Evolutionary conservation across 2,113 vertebrate genomes (phyloP), one percentile per base, ranked within the genome.

Genomic region (Vireo altiloquus): DNA sequence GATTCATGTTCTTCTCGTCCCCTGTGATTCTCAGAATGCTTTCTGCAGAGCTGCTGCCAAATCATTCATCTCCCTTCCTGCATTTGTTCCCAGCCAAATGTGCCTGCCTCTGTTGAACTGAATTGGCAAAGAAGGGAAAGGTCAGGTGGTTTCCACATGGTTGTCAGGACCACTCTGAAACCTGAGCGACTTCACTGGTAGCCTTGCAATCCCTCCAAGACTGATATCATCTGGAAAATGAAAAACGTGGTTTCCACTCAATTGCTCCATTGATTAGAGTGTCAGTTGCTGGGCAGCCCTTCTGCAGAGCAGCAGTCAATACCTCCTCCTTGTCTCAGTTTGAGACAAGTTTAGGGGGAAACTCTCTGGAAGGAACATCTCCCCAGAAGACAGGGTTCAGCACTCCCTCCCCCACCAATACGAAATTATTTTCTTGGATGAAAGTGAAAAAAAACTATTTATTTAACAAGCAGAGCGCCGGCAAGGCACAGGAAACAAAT

Each of bases 1-100:
- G 95, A 95, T 79, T 93, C 78, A 87, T 72, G n/a, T 30, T 95
- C 63, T 78, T 72, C 69, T 89, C 12, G 7, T 91, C 54, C 49
- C 11, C 31, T 66, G 87, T 68, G 87, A 71, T 54, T 87, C 83
- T 85, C 65, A 78, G 39, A 75, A 72, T 0, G 0, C n/a, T 79
- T 92, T 96, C 60, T 76, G 44, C 37, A 71, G 74, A 95, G 28
- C 84, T 87, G 31, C 53, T 93, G 88, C 75, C 71, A 85, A 60
- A 85, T 80, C 61, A 88, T 81, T 64, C 74, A 57, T 80, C 65
- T 82, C 53, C 57, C 5, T 57, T 85, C 49, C 56, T 50, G 57
- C 47, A 44, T 42, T 68, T 78, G 27, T 49, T 87, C 61, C 53
- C 37, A 71, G 74, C 69, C 89, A 82, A 81, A 56, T 35, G 15